These are phyloP conservation scores for Polypedilum vanderplanki DNA, from an alignment of 1,140 invertebrate species.

Conservation along the genomic window DNA sequence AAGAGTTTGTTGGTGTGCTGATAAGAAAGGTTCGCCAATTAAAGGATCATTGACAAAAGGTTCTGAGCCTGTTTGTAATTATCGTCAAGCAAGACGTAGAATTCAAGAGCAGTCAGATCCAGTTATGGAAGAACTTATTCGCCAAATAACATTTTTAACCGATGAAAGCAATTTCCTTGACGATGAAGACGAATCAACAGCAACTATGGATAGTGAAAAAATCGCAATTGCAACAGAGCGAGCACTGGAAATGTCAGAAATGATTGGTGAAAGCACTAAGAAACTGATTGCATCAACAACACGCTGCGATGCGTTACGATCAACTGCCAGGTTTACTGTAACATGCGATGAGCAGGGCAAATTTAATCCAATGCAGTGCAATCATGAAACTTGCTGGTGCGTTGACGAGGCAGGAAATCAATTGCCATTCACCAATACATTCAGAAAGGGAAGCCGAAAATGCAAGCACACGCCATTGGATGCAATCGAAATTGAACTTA, in stretches of 20 bases:
- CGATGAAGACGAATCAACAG: constrained; percentile 34
- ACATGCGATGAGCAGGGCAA: constrained; percentile 59
- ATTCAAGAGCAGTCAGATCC: constrained; percentile 43
- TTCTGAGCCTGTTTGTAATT: constrained; percentile 63
- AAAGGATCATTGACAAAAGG: constrained; percentile 69
- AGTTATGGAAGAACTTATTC: constrained; percentile 56
- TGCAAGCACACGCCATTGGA: constrained; percentile 39
- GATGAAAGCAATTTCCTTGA: constrained; percentile 44
- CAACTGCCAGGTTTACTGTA: constrained; percentile 49
- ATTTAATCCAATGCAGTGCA: constrained; percentile 68
- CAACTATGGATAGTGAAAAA: constrained; percentile 36
- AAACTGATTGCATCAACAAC: constrained; percentile 44
- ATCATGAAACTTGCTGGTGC: constrained; percentile 70
- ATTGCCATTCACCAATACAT: constrained; percentile 54
- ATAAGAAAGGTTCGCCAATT: constrained; percentile 66
- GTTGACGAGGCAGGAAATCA: constrained; percentile 79
- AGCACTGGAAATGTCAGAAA: constrained; percentile 42
- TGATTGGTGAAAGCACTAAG: constrained; percentile 37
- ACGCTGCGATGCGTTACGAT: constrained; percentile 55
- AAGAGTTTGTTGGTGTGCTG: constrained; percentile 79
- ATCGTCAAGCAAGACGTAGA: constrained; percentile 59
- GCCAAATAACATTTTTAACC: constrained; percentile 53
- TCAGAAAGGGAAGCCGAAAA: constrained; percentile 48
- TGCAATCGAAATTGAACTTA: constrained; percentile 40
- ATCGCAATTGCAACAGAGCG: constrained; percentile 36